Percentiles rank a stretch among this genome's conserved stretches.
phyloP scores from a whole-genome alignment of 2,797 vertebrate genomes.

The Pseudochaenichthys georgianus region DNA sequence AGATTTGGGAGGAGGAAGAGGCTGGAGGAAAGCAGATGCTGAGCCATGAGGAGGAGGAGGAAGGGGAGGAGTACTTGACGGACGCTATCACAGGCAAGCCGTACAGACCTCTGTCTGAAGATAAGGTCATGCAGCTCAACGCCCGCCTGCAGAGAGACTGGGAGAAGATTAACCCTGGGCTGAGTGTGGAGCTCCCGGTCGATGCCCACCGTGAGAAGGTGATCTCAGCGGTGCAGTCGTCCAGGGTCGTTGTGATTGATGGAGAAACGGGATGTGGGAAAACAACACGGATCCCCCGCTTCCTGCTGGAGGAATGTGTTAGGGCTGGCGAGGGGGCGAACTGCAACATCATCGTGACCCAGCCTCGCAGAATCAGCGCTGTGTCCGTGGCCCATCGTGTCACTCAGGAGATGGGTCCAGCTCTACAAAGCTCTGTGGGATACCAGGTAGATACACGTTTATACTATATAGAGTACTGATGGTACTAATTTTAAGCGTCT shows the following conservation, averaged over 20 bases:
- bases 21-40: conserved; percentile 34
- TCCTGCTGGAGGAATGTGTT: conserved; percentile 91
- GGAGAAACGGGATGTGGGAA: conserved; percentile 98
- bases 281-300: conserved; percentile 94
- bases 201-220: conserved; percentile 90
- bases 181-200: conserved; percentile 87
- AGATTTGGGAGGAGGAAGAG: conserved; percentile 84
- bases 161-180: conserved; percentile 79
- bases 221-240: conserved; percentile 86
- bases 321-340: conserved; percentile 85
- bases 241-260: conserved; percentile 91
- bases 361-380: conserved; percentile 95
- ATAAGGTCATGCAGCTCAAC: conserved; percentile 81
- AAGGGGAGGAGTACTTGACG: conserved; percentile 82
- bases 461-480: not conserved
- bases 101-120: conserved; percentile 81
- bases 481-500: too few relatives aligned
- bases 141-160: conserved; percentile 86
- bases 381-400: conserved; percentile 95
- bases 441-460: conserved; percentile 87
- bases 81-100: conserved; percentile 91
- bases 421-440: conserved; percentile 89
- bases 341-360: conserved; percentile 95
- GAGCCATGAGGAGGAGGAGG: conserved; percentile 79
- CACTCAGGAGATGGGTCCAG: conserved; percentile 92